Conservation (phyloP, 2,113 vertebrate species). For the Percina caprodes region DNA sequence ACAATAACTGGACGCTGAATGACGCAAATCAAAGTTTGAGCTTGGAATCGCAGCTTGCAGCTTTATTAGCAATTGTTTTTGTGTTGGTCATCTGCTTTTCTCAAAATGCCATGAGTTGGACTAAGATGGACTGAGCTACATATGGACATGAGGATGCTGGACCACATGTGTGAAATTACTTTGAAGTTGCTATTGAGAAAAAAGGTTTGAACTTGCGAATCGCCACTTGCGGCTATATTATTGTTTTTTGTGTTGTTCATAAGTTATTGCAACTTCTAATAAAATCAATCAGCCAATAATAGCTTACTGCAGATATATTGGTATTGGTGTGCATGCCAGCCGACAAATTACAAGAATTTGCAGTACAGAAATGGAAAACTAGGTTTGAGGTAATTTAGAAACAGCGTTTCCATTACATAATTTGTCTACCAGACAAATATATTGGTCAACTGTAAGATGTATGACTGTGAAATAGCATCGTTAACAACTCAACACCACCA, state of each 20-base stretch:
- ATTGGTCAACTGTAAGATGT: not conserved
- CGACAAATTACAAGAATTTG: not conserved
- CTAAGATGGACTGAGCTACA: too few species aligned
- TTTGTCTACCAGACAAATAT: not conserved
- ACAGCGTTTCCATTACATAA: not conserved
- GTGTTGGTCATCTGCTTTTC: too few species aligned
- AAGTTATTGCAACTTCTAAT: not conserved
- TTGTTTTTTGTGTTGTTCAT: not conserved
- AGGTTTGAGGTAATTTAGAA: not conserved
- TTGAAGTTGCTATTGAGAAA: too few species aligned
- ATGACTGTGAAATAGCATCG: not conserved
- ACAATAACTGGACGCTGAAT: too few species aligned
- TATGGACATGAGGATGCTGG: too few species aligned
- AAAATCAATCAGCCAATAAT: not conserved
- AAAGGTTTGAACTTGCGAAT: too few species aligned
- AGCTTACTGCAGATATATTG: not conserved
- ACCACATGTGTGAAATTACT: too few species aligned
- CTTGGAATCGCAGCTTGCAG: too few species aligned
- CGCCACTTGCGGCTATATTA: too few species aligned
- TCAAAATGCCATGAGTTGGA: too few species aligned
- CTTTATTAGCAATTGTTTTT: too few species aligned
- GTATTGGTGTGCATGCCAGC: not conserved
- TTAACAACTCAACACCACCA: not conserved
- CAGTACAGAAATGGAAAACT: not conserved
- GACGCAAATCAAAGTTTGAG: too few species aligned